phyloP scores from a whole-genome alignment of 1,140 invertebrate genomes.

The Nasonia vitripennis region DNA sequence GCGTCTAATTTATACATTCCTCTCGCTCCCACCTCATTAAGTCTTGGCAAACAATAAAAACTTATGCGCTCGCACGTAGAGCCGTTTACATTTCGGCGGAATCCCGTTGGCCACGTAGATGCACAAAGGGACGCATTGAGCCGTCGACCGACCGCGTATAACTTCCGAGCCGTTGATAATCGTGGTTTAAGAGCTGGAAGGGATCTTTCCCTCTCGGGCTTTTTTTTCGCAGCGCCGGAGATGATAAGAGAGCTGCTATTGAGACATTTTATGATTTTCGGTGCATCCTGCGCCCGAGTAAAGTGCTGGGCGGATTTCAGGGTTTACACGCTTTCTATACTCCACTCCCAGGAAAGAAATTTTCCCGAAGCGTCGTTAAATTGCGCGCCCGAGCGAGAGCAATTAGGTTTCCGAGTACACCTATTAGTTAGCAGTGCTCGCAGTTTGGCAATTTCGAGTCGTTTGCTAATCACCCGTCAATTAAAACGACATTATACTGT shows the following conservation, averaged over 20 bases:
- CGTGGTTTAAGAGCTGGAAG: neutral
- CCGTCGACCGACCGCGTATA: neutral
- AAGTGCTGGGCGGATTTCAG: neutral
- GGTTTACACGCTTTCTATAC: neutral
- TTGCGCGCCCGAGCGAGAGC: neutral
- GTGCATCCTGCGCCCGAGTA: neutral
- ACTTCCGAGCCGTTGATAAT: constrained; percentile 40
- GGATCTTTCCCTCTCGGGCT: neutral
- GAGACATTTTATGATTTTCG: neutral
- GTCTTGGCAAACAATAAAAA: constrained; percentile 33
- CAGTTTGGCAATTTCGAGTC: no score
- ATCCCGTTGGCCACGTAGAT: neutral
- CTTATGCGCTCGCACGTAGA: constrained; percentile 43
- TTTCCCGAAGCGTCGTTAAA: neutral
- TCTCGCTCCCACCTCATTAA: constrained; percentile 4
- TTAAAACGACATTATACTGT: no score
- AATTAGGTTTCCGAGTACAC: no score
- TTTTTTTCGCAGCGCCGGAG: no score
- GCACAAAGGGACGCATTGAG: constrained; percentile 28
- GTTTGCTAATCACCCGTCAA: no score
- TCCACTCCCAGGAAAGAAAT: neutral
- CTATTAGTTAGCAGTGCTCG: neutral
- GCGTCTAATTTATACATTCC: neutral
- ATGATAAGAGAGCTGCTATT: no score
- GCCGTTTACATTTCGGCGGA: constrained; percentile 41